These are phyloP conservation scores for Lordiphosa stackelbergi DNA, from an alignment of 1,140 invertebrate genomes.

Conservation along the genomic window DNA sequence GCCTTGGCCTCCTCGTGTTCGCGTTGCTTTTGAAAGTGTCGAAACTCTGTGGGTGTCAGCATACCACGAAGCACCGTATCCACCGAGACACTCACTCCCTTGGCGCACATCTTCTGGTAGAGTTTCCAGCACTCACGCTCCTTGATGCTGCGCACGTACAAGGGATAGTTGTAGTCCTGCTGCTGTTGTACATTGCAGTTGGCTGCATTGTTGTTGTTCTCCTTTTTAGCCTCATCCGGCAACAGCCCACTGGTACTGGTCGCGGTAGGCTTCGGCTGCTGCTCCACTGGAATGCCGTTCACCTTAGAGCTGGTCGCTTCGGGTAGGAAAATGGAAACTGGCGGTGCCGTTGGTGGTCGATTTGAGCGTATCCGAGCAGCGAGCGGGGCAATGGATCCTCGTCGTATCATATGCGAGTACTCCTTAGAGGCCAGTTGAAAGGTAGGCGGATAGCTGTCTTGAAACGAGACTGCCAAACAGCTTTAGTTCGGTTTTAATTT, in stretches of 20 bases:
- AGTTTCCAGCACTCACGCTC: constrained; percentile 84
- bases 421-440: constrained; percentile 72
- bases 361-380: constrained; percentile 71
- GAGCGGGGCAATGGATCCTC: constrained; percentile 72
- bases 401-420: constrained; percentile 71
- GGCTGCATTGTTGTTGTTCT: constrained; percentile 56
- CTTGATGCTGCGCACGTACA: constrained; percentile 78
- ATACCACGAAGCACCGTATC: constrained; percentile 84
- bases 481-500: constrained; percentile 41
- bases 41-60: constrained; percentile 84
- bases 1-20: constrained; percentile 66
- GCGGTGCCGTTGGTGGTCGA: constrained; percentile 73
- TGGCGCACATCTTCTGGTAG: constrained; percentile 83
- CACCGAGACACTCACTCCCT: constrained; percentile 83
- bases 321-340: constrained; percentile 70
- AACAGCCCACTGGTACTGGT: not conserved
- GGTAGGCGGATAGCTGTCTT: constrained; percentile 74
- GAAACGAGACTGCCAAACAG: constrained; percentile 74
- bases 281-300: constrained; percentile 28
- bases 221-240: constrained; percentile 61
- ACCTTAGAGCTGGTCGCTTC: constrained; percentile 14
- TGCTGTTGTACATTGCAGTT: constrained; percentile 52
- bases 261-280: constrained; percentile 8
- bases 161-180: constrained; percentile 59
- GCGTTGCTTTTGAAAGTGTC: constrained; percentile 79